Evolutionary conservation across 2,888 invertebrate species (phyloP), one percentile per base, ranked within the genome.

Genomic region (Pristionchus entomophagus): DNA sequence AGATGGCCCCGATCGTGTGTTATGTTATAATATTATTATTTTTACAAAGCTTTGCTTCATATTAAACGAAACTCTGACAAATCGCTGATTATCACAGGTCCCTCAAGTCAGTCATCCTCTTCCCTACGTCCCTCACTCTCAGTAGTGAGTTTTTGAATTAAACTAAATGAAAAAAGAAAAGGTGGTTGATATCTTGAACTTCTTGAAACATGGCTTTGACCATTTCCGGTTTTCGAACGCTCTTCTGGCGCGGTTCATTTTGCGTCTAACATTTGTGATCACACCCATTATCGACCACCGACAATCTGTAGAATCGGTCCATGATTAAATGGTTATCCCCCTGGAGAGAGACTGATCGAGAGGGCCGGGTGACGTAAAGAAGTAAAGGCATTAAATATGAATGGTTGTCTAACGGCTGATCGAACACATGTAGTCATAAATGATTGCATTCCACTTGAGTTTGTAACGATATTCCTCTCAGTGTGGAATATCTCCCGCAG

Each of bases 181-280:
- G n/a, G n/a, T n/a, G n/a, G n/a, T n/a, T n/a, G n/a, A n/a, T n/a
- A n/a, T n/a, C n/a, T n/a, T n/a, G n/a, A n/a, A n/a, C n/a, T n/a
- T n/a, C n/a, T n/a, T n/a, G n/a, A n/a, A n/a, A n/a, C n/a, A 38
- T 35, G 49, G 29, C n/a, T 12, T 51, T 51, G 51, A 32, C 59
- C 38, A 59, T 82, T 82, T 82, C 82, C 59, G 82, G 82, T 82
- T 82, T 82, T 56, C 41, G 82, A 82, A 82, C 82, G 45, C 82
- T 45, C n/a, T 45, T 41, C 38, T 56, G 53, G 26, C n/a, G 38
- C 26, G 12, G 29, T 19, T 56, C 56, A 22, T n/a, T 41, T n/a
- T 78, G 19, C 38, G 41, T n/a, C 41, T 41, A 45, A 45, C 81
- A 26, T 19, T 22, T 49, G 5, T 19, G n/a, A 32, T 35, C 51